Evolutionary conservation across 2,797 vertebrate species (phyloP).

Genomic region (Macropodus opercularis): DNA sequence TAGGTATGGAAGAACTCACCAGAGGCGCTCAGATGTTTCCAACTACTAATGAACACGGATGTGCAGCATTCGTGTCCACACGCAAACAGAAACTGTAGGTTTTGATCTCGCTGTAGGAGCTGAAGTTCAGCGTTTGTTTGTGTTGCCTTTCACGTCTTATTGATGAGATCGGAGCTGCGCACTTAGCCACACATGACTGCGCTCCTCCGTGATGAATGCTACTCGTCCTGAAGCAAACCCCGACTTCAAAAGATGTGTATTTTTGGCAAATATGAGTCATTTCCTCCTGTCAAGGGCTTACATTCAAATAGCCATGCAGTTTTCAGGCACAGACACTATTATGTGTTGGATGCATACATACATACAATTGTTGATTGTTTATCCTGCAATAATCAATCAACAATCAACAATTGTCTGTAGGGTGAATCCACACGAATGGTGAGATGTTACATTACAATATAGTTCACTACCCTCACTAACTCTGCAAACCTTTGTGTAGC

Average conservation of each 20-base stretch:
- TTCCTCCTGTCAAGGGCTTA: conserved; percentile 42
- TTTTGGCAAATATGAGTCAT: conserved; percentile 62
- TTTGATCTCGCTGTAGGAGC: conserved; percentile 52
- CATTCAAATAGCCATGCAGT: conserved; percentile 30
- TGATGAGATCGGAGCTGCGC: conserved; percentile 37
- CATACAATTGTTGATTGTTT: neutral
- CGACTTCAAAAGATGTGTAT: conserved; percentile 65
- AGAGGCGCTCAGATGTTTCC: conserved; percentile 33
- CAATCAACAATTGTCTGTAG: neutral
- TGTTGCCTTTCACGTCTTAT: conserved; percentile 55
- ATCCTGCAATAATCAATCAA: neutral
- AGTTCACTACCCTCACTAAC: no score
- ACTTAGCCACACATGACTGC: conserved; percentile 37
- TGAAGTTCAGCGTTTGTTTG: conserved; percentile 56
- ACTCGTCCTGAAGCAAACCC: conserved; percentile 40
- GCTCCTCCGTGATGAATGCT: conserved; percentile 33
- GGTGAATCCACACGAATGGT: neutral
- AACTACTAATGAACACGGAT: conserved; percentile 48
- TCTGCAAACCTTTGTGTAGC: conserved; percentile 14
- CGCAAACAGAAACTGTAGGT: conserved; percentile 57
- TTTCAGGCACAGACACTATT: conserved; percentile 29
- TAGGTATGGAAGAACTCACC: conserved; percentile 27
- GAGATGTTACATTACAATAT: neutral
- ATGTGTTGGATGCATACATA: conserved; percentile 27
- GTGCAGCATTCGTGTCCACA: conserved; percentile 15